phyloP scores from a whole-genome alignment of 2,888 invertebrate species.

The Drosophila nigricruria region DNA sequence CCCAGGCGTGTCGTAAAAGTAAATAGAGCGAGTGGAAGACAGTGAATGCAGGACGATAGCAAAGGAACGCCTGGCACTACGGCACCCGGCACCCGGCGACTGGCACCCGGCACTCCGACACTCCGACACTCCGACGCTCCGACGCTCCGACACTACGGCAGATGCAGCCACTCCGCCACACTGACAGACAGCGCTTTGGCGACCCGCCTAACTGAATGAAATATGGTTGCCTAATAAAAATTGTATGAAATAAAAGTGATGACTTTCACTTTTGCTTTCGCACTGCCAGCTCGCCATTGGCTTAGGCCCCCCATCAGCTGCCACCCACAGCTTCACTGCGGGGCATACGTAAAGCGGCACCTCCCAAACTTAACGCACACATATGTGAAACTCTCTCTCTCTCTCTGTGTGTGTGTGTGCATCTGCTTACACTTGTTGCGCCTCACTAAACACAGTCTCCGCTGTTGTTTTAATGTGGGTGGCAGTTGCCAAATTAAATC shows the following conservation, averaged over 20 bases:
- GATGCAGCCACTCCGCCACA: constrained; percentile 33
- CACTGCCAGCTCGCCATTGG: constrained; percentile 13
- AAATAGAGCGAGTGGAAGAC: constrained; percentile 68
- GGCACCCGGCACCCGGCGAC: not conserved
- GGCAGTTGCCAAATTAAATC: constrained; percentile 15
- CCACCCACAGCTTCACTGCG: constrained; percentile 22
- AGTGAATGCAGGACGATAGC: not conserved
- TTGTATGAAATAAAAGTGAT: constrained; percentile 81
- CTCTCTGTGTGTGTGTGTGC: not conserved
- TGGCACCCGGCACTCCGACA: no score
- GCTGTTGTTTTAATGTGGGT: not conserved
- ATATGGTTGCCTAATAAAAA: constrained; percentile 77
- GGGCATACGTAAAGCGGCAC: constrained; percentile 32
- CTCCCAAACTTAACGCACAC: constrained; percentile 24
- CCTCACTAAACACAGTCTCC: not conserved
- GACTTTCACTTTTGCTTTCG: constrained; percentile 72
- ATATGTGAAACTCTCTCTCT: not conserved
- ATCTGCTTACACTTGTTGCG: constrained; percentile 60
- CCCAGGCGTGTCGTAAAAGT: constrained; percentile 75
- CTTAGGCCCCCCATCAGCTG: not conserved
- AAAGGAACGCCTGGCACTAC: not conserved
- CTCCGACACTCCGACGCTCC: not conserved
- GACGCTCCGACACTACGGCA: not conserved
- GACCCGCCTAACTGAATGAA: constrained; percentile 75
- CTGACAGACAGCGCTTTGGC: constrained; percentile 60